phyloP scores from a whole-genome alignment of 2,888 invertebrate species.

The Electrophaes corylata region DNA sequence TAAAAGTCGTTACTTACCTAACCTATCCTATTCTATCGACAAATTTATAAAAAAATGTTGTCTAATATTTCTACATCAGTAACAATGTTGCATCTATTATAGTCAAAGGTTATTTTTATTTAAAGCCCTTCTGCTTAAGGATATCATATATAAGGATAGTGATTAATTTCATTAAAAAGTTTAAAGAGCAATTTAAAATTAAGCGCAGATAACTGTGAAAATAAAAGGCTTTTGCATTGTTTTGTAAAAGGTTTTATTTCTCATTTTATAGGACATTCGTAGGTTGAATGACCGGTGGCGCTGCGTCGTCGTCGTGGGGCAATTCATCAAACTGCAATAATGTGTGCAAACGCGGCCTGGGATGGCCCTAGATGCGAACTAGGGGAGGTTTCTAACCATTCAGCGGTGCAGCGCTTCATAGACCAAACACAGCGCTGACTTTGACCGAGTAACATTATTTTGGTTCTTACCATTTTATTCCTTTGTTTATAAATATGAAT shows the following conservation, averaged over 20 bases:
- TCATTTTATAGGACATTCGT: slow-evolving; percentile 35
- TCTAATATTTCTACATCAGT: no score
- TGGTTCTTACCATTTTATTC: not conserved
- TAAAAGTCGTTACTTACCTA: no score
- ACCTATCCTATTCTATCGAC: no score
- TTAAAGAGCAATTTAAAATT: not conserved
- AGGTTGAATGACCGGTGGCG: slow-evolving; percentile 69
- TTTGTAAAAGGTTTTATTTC: slow-evolving; percentile 15
- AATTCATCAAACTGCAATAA: slow-evolving; percentile 77
- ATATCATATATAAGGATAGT: no score
- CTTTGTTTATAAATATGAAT: no score
- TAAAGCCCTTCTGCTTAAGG: not conserved
- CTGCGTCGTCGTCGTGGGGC: slow-evolving; percentile 56
- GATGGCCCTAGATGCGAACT: slow-evolving; percentile 65
- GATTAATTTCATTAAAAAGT: not conserved
- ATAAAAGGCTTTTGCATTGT: no score
- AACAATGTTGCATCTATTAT: no score
- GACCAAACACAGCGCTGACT: slow-evolving; percentile 41
- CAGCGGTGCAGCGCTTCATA: slow-evolving; percentile 63
- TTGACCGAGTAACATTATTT: slow-evolving; percentile 14
- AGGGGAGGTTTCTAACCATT: slow-evolving; percentile 53
- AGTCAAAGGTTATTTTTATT: not conserved
- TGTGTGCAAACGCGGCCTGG: slow-evolving; percentile 67
- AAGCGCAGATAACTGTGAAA: no score
- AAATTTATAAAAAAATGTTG: no score